These are phyloP conservation scores for Cydia strobilella DNA, from an alignment of 1,140 invertebrate species.

Conservation along the genomic window DNA sequence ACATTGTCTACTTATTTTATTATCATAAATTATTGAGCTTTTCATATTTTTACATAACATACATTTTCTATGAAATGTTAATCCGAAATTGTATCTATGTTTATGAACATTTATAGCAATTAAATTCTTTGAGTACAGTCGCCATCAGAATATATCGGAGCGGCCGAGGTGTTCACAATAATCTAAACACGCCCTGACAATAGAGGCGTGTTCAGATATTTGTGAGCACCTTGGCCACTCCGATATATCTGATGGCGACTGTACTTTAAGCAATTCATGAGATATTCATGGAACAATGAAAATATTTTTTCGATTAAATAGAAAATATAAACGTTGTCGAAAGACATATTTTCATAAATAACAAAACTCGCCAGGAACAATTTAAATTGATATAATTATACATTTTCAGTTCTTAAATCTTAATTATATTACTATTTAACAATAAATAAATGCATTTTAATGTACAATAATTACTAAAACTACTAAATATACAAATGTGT, in stretches of 20 bases:
- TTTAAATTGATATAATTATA: slow-evolving; percentile 34
- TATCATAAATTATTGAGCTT: slow-evolving; percentile 33
- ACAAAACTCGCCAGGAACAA: slow-evolving; percentile 33
- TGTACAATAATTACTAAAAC: slow-evolving; percentile 38
- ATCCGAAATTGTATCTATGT: no score
- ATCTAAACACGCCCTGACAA: no score
- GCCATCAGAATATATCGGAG: no score
- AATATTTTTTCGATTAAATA: slow-evolving; percentile 18
- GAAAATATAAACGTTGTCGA: neutral
- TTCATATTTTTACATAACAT: slow-evolving; percentile 12
- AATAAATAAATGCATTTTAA: slow-evolving; percentile 51
- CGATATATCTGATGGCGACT: no score
- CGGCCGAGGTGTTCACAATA: no score
- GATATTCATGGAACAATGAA: neutral
- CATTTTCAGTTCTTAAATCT: slow-evolving; percentile 46
- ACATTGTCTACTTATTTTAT: slow-evolving; percentile 39
- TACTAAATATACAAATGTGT: slow-evolving; percentile 42
- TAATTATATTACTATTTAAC: slow-evolving; percentile 39
- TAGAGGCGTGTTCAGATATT: no score
- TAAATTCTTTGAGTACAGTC: no score
- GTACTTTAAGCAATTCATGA: neutral
- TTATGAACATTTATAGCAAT: no score
- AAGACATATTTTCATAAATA: slow-evolving; percentile 9
- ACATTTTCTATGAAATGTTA: neutral
- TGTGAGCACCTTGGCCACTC: no score